Base-by-base conservation (phyloP, 2,797 vertebrate genomes). In the Crenichthys baileyi region DNA sequence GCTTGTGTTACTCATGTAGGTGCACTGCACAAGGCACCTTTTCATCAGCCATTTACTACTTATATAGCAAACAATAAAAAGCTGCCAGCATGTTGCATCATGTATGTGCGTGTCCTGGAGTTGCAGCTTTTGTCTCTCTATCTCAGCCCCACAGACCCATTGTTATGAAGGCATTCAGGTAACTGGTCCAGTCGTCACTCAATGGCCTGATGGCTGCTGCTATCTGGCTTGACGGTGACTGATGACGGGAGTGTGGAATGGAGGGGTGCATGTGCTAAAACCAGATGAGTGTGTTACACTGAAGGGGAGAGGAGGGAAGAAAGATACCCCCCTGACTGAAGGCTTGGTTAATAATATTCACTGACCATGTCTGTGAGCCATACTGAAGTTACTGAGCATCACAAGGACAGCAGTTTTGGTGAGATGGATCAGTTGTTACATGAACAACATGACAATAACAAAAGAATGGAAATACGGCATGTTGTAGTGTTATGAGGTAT, bases 161-260 rank as follows among this genome's bases (percentile, higher is more conserved):
- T 93, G 93, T 93, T 93, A 95, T 92, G 92, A 94, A 92, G 91
- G 74, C 84, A 72, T 84, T 87, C 87, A 83, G 93, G 92, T 95
- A 92, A 84, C 89, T 31, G 84, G 87, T 88, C 90, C 82, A 81
- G 88, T 94, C 93, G 89, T 94, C 95, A 94, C 93, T 95, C 94
- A 94, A 93, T 87, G 76, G 77, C 83, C 87, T 90, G 93, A 94
- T 87, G 88, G 90, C 87, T 77, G 79, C 86, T 70, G 90, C 93
- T 93, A 94, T 94, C 94, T 91, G 77, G 87, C 84, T 83, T 80
- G 91, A 92, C 87, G 60, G 79, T 93, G 93, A 95, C 93, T 92
- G 95, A 96, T 96, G 93, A 91, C 58, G 88, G 89, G 79, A 75
- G 88, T 65, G 79, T 75, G 67, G 73, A 72, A 48, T 77, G 84